Evolutionary conservation across 2,888 invertebrate species (phyloP).

Genomic region (Amphiduros pacificus): DNA sequence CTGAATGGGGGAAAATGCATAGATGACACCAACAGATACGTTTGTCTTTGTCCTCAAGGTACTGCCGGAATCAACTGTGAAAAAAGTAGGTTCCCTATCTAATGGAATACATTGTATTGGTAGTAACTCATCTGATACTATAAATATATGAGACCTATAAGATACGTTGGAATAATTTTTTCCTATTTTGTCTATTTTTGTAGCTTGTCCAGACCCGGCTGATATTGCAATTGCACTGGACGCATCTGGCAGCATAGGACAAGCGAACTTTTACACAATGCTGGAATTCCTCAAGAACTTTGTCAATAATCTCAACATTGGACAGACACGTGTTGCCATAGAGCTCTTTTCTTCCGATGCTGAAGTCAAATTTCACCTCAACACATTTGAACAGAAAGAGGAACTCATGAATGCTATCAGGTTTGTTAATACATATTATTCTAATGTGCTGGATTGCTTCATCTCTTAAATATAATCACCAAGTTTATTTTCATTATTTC

Average conservation of each 20-base stretch:
- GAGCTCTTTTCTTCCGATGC: conserved; percentile 26
- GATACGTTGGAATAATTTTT: too few relatives aligned
- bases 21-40: conserved; percentile 1
- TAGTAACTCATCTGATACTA: too few relatives aligned
- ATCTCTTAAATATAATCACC: too few relatives aligned
- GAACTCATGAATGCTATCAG: conserved; percentile 22
- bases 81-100: conserved; percentile 2
- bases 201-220: conserved; percentile 26
- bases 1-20: conserved; percentile 6
- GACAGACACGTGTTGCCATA: conserved; percentile 24
- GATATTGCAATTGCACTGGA: conserved; percentile 30
- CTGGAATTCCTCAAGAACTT: conserved; percentile 24
- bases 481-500: too few relatives aligned
- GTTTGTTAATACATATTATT: conserved; percentile 19
- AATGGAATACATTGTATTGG: too few relatives aligned
- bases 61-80: conserved; percentile 8
- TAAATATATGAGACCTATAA: too few relatives aligned
- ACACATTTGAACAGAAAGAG: conserved; percentile 1
- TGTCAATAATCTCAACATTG: conserved; percentile 28
- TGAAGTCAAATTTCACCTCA: conserved; percentile 22
- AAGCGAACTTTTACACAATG: conserved; percentile 23
- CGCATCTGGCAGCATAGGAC: conserved; percentile 24
- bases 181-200: too few relatives aligned
- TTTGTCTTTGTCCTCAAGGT: background rate
- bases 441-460: too few relatives aligned